Evolutionary conservation across 1,140 invertebrate genomes (phyloP).

Genomic region (Trichomalopsis sarcophagae): DNA sequence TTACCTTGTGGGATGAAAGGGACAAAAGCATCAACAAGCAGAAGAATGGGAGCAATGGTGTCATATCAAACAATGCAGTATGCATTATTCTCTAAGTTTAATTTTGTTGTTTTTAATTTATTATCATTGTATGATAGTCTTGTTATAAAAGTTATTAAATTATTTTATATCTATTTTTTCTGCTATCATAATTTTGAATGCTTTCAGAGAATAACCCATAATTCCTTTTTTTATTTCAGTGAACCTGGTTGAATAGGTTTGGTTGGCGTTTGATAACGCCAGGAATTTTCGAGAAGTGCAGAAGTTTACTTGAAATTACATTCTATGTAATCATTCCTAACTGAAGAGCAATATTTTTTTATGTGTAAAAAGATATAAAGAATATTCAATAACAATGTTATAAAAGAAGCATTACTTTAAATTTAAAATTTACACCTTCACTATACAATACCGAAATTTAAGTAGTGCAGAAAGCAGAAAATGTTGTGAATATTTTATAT

Average conservation of each 20-base stretch:
- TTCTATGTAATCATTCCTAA: conserved; percentile 28
- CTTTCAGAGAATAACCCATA: conserved; percentile 11
- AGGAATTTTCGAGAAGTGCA: neutral
- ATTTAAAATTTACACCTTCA: neutral
- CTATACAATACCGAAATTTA: conserved; percentile 1
- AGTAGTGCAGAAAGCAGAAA: conserved; percentile 25
- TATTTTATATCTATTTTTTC: conserved; percentile 9
- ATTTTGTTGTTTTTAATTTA: conserved; percentile 17
- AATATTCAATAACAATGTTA: neutral
- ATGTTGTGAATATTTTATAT: conserved; percentile 17
- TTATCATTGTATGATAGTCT: conserved; percentile 12
- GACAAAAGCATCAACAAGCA: conserved; percentile 59
- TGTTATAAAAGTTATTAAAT: conserved; percentile 27
- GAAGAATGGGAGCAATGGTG: conserved; percentile 38
- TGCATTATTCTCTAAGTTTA: conserved; percentile 58
- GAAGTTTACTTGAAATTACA: neutral
- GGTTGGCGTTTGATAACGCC: no score
- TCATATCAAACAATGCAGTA: conserved; percentile 45
- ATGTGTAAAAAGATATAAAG: conserved; percentile 29
- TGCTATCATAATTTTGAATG: neutral
- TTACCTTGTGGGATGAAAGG: conserved; percentile 81
- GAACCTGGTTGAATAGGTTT: conserved; percentile 13
- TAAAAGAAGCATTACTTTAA: conserved; percentile 12
- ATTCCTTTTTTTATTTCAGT: conserved; percentile 48
- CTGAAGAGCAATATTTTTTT: conserved; percentile 32